Evolutionary conservation across 2,888 invertebrate genomes (phyloP).

Genomic region (Scaptomyza reducta): DNA sequence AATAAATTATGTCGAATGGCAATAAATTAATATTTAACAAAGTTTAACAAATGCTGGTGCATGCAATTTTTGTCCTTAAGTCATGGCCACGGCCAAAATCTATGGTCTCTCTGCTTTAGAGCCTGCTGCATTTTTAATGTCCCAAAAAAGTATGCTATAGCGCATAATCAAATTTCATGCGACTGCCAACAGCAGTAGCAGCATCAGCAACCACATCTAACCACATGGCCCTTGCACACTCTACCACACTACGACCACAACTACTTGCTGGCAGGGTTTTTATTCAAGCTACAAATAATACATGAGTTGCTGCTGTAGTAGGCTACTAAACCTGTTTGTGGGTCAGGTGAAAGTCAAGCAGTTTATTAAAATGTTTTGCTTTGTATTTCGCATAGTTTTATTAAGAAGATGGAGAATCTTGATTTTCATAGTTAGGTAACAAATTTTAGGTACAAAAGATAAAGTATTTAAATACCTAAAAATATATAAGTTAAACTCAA

Average conservation of each 20-base stretch:
- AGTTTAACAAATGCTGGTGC: constrained; percentile 44
- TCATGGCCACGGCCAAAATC: constrained; percentile 3
- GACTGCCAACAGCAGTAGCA: constrained; percentile 16
- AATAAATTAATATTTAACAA: constrained; percentile 73
- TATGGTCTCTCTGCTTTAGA: neutral
- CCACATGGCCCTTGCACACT: constrained; percentile 2
- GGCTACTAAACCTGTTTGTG: constrained; percentile 8
- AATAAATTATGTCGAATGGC: constrained; percentile 65
- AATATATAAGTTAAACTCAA: too few relatives aligned
- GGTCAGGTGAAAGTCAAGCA: constrained; percentile 1
- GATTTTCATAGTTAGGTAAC: neutral
- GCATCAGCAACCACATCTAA: neutral
- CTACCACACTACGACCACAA: neutral
- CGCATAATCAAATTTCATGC: constrained; percentile 52
- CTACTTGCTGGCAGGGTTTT: neutral
- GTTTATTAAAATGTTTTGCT: constrained; percentile 3
- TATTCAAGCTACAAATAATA: constrained; percentile 20
- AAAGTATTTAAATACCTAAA: neutral
- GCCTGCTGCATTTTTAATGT: constrained; percentile 54
- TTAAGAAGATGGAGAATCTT: neutral
- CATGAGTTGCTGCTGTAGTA: constrained; percentile 15
- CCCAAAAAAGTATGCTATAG: constrained; percentile 49
- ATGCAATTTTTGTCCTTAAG: constrained; percentile 18
- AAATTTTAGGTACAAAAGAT: neutral
- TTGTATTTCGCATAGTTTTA: neutral